These are phyloP conservation scores for Periophthalmus modestus DNA, from an alignment of 2,113 vertebrate species.

Conservation along the genomic window DNA sequence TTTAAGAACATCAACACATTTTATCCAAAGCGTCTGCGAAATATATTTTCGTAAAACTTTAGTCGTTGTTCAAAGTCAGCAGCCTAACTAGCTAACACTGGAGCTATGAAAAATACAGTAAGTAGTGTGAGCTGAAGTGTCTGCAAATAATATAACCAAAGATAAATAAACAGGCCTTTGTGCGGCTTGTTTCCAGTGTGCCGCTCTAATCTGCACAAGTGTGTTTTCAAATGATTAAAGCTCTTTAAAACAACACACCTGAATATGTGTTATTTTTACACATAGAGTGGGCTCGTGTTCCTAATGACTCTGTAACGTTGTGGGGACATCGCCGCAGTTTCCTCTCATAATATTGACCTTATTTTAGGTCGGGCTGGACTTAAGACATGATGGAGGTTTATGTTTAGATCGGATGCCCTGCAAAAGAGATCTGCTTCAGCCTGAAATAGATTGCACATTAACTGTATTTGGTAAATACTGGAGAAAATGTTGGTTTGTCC, in stretches of 20 bases:
- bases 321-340: constrained; percentile 66
- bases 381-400: constrained; percentile 14
- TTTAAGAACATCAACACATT: too few relatives aligned
- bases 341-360: constrained; percentile 70
- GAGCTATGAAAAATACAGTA: background rate
- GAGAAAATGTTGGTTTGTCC: too few relatives aligned
- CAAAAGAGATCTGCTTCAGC: background rate
- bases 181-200: too few relatives aligned
- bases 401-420: background rate
- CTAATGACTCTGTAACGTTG: constrained; percentile 69
- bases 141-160: background rate
- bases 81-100: too few relatives aligned
- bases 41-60: too few relatives aligned
- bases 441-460: background rate
- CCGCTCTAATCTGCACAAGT: constrained; percentile 46
- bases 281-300: constrained; percentile 58
- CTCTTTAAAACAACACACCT: constrained; percentile 55
- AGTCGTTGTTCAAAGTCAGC: too few relatives aligned
- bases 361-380: constrained; percentile 49
- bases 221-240: constrained; percentile 58
- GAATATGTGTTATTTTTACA: constrained; percentile 46
- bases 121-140: background rate
- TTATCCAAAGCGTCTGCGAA: too few relatives aligned
- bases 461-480: too few relatives aligned
- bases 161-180: background rate